Evolutionary conservation across 2,888 invertebrate species (phyloP).

Genomic region (Dynastes hyllus): DNA sequence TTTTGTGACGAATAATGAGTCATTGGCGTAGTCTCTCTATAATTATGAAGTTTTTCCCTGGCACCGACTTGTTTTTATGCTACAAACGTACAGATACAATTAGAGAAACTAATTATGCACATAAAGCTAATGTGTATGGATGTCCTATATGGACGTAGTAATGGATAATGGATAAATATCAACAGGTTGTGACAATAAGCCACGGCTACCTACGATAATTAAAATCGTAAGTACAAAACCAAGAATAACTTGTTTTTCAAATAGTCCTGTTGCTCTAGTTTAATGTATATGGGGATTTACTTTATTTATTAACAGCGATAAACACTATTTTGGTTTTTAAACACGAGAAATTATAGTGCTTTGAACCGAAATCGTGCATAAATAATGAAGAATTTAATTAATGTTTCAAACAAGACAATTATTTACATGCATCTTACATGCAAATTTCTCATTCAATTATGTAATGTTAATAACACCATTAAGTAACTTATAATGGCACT

Average conservation of each 20-base stretch:
- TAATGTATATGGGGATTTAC: background rate
- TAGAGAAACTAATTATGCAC: conserved; percentile 7
- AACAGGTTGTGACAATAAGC: background rate
- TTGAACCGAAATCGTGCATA: background rate
- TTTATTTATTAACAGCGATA: background rate
- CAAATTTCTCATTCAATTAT: background rate
- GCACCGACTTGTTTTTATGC: too few species aligned
- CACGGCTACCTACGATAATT: background rate
- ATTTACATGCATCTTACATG: conserved; percentile 5
- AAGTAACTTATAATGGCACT: too few species aligned
- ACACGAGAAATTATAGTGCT: conserved; percentile 5
- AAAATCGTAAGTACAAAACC: background rate
- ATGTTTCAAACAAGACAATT: background rate
- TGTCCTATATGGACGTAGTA: background rate
- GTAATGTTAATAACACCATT: background rate
- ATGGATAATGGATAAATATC: background rate
- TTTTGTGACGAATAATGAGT: conserved; percentile 5
- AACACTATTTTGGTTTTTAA: background rate
- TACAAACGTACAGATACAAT: background rate
- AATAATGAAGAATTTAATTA: background rate
- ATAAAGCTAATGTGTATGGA: background rate
- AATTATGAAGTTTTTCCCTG: conserved; percentile 1
- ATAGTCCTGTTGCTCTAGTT: background rate
- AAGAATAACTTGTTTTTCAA: background rate
- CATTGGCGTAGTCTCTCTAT: background rate